Conservation (phyloP, 2,797 vertebrate species). For the Ciconia nigra region DNA sequence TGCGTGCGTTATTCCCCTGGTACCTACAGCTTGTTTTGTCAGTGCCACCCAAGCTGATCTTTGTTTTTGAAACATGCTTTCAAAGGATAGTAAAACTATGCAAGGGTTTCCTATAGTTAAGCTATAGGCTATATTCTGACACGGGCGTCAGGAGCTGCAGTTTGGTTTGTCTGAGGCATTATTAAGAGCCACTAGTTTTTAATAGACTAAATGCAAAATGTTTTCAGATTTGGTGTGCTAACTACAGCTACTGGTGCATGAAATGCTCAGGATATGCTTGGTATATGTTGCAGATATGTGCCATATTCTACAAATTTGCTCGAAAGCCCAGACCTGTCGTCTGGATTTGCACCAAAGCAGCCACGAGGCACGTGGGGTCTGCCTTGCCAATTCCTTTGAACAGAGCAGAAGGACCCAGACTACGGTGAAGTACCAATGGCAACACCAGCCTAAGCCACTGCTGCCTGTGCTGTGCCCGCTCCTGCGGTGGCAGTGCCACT, state of each 20-base stretch:
- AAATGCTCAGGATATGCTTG: no score
- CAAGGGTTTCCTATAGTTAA: not conserved
- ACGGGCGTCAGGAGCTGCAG: rapidly evolving
- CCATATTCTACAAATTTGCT: rapidly evolving
- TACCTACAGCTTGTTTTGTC: not conserved
- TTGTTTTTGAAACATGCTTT: not conserved
- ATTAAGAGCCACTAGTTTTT: not conserved
- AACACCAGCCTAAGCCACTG: rapidly evolving
- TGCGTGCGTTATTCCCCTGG: not conserved
- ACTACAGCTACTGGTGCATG: not conserved
- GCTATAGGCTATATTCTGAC: not conserved
- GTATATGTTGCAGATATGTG: rapidly evolving
- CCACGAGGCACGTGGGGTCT: rapidly evolving
- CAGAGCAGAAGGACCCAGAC: not conserved
- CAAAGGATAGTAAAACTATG: not conserved
- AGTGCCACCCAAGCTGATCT: not conserved
- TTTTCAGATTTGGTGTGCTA: not conserved
- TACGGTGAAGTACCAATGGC: rapidly evolving
- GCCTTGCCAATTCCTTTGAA: not conserved
- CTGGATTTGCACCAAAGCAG: not conserved
- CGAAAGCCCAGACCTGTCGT: rapidly evolving
- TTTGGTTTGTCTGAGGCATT: not conserved
- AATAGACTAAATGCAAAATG: not conserved
- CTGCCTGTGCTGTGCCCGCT: rapidly evolving
- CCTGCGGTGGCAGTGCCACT: rapidly evolving